phyloP scores from a whole-genome alignment of 2,797 vertebrate species.

The Limnodromus scolopaceus region DNA sequence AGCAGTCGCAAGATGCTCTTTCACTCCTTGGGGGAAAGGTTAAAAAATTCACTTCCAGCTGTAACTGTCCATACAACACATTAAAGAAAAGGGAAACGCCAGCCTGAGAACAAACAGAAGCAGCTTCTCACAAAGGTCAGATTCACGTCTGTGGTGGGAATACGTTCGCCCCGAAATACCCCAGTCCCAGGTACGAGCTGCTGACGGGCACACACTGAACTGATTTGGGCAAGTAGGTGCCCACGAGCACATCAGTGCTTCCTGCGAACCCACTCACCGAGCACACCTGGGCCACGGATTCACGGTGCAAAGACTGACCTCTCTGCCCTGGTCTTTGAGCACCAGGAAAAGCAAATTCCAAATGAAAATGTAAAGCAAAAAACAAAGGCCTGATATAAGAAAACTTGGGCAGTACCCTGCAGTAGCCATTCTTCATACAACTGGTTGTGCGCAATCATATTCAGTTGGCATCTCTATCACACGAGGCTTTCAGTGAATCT shows the following conservation, averaged over 20 bases:
- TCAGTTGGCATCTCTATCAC: not conserved
- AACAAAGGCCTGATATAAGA: not conserved
- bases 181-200: not conserved
- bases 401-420: not conserved
- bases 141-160: not conserved
- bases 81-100: not conserved
- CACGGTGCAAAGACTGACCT: not conserved
- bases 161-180: too few relatives aligned
- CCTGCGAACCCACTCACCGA: fast-evolving
- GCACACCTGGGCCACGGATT: fast-evolving
- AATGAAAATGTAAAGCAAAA: not conserved
- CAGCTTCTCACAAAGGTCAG: not conserved
- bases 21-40: not conserved
- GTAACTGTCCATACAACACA: not conserved
- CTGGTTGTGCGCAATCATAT: fast-evolving
- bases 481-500: not conserved
- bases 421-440: not conserved
- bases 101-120: not conserved
- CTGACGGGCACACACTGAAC: not conserved
- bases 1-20: not conserved
- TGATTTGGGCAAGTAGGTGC: not conserved
- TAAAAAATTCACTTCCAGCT: not conserved
- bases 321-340: not conserved
- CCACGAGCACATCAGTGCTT: not conserved
- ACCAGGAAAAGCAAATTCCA: not conserved